Evolutionary conservation across 1,140 invertebrate genomes (phyloP).

Genomic region (Scaptomyza graminum): DNA sequence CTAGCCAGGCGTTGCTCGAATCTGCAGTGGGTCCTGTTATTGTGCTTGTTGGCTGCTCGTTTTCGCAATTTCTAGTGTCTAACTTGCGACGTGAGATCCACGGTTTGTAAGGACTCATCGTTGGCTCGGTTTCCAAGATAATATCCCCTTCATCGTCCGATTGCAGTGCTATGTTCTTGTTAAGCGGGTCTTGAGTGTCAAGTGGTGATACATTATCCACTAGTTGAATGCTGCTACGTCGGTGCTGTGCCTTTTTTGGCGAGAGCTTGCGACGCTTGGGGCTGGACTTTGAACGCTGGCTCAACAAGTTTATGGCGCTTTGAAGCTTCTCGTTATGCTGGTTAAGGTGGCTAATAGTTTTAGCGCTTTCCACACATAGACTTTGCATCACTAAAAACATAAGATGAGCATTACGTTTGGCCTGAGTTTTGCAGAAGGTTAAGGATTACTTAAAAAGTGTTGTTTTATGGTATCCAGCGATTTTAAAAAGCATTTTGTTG

Average conservation of each 20-base stretch:
- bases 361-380: conserved; percentile 32
- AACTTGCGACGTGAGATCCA: conserved; percentile 26
- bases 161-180: conserved; percentile 71
- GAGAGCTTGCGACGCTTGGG: conserved; percentile 57
- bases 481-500: conserved; percentile 41
- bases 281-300: conserved; percentile 18
- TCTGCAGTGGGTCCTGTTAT: background rate
- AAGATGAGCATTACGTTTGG: background rate
- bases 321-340: conserved; percentile 58
- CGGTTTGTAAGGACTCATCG: conserved; percentile 52
- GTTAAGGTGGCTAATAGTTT: conserved; percentile 32
- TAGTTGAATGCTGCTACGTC: background rate
- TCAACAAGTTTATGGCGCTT: conserved; percentile 43
- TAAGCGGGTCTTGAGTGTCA: conserved; percentile 59
- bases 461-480: conserved; percentile 51
- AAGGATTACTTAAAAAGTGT: conserved; percentile 54
- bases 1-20: conserved; percentile 29
- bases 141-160: conserved; percentile 52
- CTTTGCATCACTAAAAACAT: conserved; percentile 52
- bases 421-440: background rate
- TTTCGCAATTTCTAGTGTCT: conserved; percentile 45
- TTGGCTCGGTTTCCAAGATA: conserved; percentile 58
- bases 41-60: conserved; percentile 39
- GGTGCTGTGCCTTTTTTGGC: conserved; percentile 35
- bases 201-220: conserved; percentile 47